Evolutionary conservation across 2,888 invertebrate genomes (phyloP), one percentile per base, ranked within the genome.

Genomic region (Marasmarcha lunaedactyla): DNA sequence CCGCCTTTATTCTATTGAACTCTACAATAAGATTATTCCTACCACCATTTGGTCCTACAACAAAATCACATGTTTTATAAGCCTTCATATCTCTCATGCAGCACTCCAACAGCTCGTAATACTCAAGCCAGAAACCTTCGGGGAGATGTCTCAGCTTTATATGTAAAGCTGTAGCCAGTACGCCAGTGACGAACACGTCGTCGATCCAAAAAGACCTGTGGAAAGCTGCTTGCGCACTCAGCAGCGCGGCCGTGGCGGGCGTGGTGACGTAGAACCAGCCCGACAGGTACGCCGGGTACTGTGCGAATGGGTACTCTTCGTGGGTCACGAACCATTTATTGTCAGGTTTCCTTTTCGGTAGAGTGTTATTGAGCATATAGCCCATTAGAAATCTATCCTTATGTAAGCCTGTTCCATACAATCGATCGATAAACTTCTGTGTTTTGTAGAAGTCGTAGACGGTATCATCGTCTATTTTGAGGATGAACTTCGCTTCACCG

Each of bases 161-260:
- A 30, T 77, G 73, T 14, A 88, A 63, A 15, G 84, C 71, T 39
- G 87, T 72, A 5, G 90, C 85, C 20, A 95, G 69, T 37, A 94
- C 79, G 1, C 96, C 96, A 0, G 95, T 96, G 0, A 96, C 72
- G 62, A 90, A 91, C 35, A 93, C 90, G 62, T 97, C 96, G 59
- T 97, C 96, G 43, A 97, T 94, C 95, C 96, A 97, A 71, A 97
- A 95, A 53, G 90, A 92, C 12, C 85, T 76, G n/a, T 87, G 73
- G 26, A 70, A 60, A 20, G 72, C 59, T 1, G 89, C 86, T 48
- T 86, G 74, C 2, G 77, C 58, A 14, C 87, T 76, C 37, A 96
- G 58, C 13, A 72, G 73, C 12, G 60, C 57, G 0, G 89, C 90
- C 1, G 89, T 85, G 46, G 85, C 71, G 0, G 89, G 86, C 41